Conservation (phyloP, 2,797 vertebrate species). For the Eulemur coronatus region DNA sequence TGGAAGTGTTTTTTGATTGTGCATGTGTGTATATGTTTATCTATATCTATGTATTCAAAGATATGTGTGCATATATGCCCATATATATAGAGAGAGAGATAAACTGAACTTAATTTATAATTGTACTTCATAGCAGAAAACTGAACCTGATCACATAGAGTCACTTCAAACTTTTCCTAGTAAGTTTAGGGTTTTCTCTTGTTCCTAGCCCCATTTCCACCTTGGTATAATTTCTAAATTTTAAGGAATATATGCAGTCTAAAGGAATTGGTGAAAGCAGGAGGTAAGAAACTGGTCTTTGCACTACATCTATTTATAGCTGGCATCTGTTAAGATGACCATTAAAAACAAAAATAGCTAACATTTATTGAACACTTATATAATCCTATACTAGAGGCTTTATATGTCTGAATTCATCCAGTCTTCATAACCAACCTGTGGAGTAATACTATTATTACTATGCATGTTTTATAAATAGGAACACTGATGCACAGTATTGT, state of each 20-base stretch:
- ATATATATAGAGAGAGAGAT: not conserved
- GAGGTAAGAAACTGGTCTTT: not conserved
- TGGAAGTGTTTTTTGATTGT: not conserved
- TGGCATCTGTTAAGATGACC: not conserved
- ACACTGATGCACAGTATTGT: not conserved
- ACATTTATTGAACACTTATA: not conserved
- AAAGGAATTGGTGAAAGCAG: not conserved
- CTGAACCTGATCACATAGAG: not conserved
- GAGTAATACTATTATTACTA: not conserved
- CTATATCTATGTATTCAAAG: no score
- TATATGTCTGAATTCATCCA: not conserved
- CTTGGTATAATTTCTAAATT: not conserved
- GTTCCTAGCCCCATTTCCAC: fast-evolving
- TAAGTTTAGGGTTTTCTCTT: not conserved
- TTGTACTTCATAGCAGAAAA: not conserved
- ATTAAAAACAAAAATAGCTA: not conserved
- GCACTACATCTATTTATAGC: not conserved
- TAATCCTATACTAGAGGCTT: not conserved
- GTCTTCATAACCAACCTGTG: not conserved
- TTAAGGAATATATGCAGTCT: not conserved
- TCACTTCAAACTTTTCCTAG: not conserved
- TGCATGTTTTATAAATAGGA: not conserved
- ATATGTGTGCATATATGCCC: not conserved
- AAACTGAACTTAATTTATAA: not conserved
- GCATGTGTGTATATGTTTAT: not conserved